Percentiles rank a stretch among this genome's conserved stretches.
Evolutionary conservation across 1,140 invertebrate genomes (phyloP).

Genomic region (Chironomus striatipennis): DNA sequence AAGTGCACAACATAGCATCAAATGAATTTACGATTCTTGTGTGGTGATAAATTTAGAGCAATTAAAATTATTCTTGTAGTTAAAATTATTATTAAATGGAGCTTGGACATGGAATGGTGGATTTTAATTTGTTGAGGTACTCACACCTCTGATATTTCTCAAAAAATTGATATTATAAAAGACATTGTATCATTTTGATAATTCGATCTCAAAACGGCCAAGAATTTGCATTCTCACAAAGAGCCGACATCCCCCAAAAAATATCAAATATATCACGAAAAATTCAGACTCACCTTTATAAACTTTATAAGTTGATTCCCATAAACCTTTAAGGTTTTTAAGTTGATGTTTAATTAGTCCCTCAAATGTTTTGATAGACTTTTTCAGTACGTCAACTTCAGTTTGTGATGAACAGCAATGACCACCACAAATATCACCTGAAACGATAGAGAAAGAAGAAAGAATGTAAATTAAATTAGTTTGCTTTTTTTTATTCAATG

Average conservation of each 20-base stretch:
- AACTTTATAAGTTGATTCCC: constrained; percentile 35
- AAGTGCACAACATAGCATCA: background rate
- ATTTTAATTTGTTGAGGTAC: no score
- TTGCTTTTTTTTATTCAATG: background rate
- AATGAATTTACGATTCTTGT: background rate
- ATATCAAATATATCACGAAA: no score
- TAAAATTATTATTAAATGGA: no score
- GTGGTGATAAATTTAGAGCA: no score
- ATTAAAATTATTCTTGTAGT: no score
- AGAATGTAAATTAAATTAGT: constrained; percentile 2
- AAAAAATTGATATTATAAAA: no score
- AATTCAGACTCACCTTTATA: constrained; percentile 37
- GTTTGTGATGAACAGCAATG: constrained; percentile 37
- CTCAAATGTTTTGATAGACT: constrained; percentile 35
- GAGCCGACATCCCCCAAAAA: no score
- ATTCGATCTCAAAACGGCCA: no score
- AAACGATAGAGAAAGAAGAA: constrained; percentile 27
- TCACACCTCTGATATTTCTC: no score
- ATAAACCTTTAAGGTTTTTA: constrained; percentile 36
- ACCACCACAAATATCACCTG: constrained; percentile 37
- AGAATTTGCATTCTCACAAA: no score
- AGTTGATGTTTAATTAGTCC: constrained; percentile 37
- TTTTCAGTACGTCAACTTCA: constrained; percentile 34
- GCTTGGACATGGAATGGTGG: no score
- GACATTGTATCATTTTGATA: no score